phyloP scores from a whole-genome alignment of 2,113 vertebrate species.

The Python bivittatus region DNA sequence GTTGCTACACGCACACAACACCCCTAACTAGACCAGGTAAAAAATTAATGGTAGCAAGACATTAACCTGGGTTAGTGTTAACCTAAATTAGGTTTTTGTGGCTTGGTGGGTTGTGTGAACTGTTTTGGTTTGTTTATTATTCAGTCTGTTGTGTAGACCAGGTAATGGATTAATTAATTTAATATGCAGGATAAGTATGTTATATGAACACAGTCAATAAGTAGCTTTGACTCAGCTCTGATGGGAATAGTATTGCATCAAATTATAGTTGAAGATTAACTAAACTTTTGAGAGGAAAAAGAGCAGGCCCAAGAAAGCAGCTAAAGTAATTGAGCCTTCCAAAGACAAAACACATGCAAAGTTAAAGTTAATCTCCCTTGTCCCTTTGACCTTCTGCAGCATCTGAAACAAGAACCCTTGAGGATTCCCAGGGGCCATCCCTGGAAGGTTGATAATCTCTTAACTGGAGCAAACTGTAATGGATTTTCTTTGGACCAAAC shows the following conservation, averaged over 20 bases:
- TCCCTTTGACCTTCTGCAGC: not conserved
- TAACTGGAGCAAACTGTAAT: constrained; percentile 33
- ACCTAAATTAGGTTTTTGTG: not conserved
- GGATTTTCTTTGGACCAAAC: not conserved
- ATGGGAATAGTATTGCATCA: constrained; percentile 24
- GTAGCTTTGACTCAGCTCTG: constrained; percentile 15
- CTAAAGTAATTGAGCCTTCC: constrained; percentile 45
- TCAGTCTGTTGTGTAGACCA: not conserved
- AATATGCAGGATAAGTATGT: not conserved
- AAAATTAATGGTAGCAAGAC: not conserved
- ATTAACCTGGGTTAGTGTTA: not conserved
- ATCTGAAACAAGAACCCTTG: constrained; percentile 32
- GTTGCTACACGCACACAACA: not conserved
- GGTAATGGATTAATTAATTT: not conserved
- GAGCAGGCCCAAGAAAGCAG: constrained; percentile 26
- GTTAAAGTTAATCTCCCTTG: constrained; percentile 25
- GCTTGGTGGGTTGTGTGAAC: not conserved
- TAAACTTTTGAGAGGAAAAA: constrained; percentile 24
- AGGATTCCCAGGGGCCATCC: constrained; percentile 30
- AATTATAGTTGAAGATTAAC: constrained; percentile 60
- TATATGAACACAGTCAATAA: not conserved
- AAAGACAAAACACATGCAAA: constrained; percentile 50
- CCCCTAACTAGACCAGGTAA: not conserved
- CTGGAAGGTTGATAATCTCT: constrained; percentile 43
- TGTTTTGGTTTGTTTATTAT: not conserved